A percentile compares a stretch with the other conserved stretches of the same genome.
Conservation (phyloP, 1,140 invertebrate species). For the Neodiprion virginianus region DNA sequence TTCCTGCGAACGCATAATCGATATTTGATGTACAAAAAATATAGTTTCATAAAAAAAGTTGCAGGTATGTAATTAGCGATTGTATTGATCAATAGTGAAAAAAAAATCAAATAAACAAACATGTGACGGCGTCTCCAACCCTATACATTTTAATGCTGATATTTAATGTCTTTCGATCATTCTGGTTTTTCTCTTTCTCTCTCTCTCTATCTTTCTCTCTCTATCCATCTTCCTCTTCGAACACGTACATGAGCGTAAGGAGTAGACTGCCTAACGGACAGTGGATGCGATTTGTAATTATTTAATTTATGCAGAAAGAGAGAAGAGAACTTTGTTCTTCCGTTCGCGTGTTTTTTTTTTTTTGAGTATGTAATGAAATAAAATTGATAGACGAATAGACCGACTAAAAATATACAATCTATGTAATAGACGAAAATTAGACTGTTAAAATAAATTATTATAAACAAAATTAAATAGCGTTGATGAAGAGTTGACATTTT, state of each 20-base stretch:
- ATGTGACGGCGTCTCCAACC: constrained; percentile 27
- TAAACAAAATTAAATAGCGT: neutral
- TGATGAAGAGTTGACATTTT: neutral
- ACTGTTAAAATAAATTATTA: constrained; percentile 6
- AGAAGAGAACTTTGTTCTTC: no score
- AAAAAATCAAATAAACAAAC: constrained; percentile 13
- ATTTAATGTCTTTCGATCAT: constrained; percentile 14
- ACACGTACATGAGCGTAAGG: constrained; percentile 18
- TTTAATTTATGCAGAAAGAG: no score
- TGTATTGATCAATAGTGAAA: neutral
- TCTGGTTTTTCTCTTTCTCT: constrained; percentile 26
- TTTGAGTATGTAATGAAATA: no score
- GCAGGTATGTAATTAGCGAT: neutral
- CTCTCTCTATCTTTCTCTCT: constrained; percentile 32
- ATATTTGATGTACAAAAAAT: neutral
- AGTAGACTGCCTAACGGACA: neutral
- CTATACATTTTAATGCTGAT: constrained; percentile 26
- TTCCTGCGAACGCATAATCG: constrained; percentile 13
- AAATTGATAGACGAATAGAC: no score
- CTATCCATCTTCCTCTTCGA: constrained; percentile 22
- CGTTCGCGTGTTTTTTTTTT: no score
- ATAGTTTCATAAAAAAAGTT: constrained; percentile 8
- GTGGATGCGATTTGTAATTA: no score
- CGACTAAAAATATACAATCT: no score
- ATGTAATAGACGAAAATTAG: neutral